A percentile compares a stretch with the other conserved stretches of the same genome.
Evolutionary conservation across 2,113 vertebrate genomes (phyloP).

Genomic region (Capreolus pygargus): DNA sequence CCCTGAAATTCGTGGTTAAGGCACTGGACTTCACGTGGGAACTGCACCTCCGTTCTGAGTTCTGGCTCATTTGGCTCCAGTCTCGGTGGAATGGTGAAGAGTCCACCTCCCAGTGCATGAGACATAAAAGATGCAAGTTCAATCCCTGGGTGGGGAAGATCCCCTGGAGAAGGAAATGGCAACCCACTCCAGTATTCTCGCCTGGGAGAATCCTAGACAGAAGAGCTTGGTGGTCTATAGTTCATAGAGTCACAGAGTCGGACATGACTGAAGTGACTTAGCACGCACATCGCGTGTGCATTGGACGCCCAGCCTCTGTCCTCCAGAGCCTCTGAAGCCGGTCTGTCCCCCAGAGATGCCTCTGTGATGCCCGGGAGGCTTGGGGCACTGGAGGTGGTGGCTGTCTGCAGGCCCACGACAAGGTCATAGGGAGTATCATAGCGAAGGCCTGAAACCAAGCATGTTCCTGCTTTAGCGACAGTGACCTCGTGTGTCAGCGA

Average conservation of each 20-base stretch:
- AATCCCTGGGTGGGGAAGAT: not conserved
- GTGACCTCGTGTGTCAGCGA: rapidly evolving
- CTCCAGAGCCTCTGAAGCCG: rapidly evolving
- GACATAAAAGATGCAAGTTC: not conserved
- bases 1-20: rapidly evolving
- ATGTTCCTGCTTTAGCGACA: rapidly evolving
- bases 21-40: rapidly evolving
- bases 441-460: not conserved
- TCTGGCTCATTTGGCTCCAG: rapidly evolving
- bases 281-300: rapidly evolving
- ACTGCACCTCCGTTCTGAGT: rapidly evolving
- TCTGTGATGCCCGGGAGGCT: not conserved
- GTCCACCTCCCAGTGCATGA: not conserved
- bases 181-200: not conserved
- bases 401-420: not conserved
- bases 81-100: not conserved
- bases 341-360: not conserved
- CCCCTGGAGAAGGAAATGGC: not conserved
- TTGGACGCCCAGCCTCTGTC: too few relatives aligned
- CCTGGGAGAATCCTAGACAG: not conserved
- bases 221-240: not conserved
- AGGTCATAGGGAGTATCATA: rapidly evolving
- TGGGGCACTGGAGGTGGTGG: rapidly evolving
- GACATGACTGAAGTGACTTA: not conserved
- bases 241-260: not conserved